Evolutionary conservation across 1,140 invertebrate genomes (phyloP), one percentile per base, ranked within the genome.

Genomic region (Halictus rubicundus): DNA sequence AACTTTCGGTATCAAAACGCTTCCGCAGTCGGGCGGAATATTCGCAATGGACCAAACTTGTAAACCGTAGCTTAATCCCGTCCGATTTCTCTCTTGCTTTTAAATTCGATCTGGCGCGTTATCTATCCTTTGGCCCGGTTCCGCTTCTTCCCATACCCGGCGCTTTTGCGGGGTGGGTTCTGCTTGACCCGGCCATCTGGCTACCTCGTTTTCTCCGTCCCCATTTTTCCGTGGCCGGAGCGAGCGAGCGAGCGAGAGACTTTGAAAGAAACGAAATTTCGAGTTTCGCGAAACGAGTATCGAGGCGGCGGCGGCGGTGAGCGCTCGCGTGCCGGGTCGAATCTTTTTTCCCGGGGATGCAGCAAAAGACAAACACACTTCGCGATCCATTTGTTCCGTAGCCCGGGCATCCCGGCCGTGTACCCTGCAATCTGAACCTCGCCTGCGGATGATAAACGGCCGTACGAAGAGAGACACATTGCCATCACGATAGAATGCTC

Each of bases 391-490:
- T 86, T 82, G 83, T 86, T 86, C 68, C 32, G 61, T n/a, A 32
- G 32, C 10, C 71, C 32, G 59, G 68, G 59, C 73, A 71, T 52
- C 46, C 77, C 71, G 37, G 60, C 59, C 59, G 64, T 60, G 78
- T 27, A 54, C 68, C 68, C 25, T 61, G 79, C 82, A 81, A 85
- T 84, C 78, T 63, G 25, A 72, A 52, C 74, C 72, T 82, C 74
- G 85, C 65, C 80, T 77, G 72, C 46, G 70, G 60, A 74, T 88
- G 87, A 91, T 89, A 87, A 89, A 90, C 85, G 90, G 84, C 59
- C 59, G 66, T 60, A 80, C 81, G 78, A 77, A 68, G 75, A 79
- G 88, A 90, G 89, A 90, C 89, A 88, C 85, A 90, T 90, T 87
- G 83, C 88, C 84, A 87, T 91, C 87, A 73, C 83, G 84, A 86